These are phyloP conservation scores for Kryptolebias marmoratus DNA, from an alignment of 2,113 vertebrate species.

Conservation along the genomic window DNA sequence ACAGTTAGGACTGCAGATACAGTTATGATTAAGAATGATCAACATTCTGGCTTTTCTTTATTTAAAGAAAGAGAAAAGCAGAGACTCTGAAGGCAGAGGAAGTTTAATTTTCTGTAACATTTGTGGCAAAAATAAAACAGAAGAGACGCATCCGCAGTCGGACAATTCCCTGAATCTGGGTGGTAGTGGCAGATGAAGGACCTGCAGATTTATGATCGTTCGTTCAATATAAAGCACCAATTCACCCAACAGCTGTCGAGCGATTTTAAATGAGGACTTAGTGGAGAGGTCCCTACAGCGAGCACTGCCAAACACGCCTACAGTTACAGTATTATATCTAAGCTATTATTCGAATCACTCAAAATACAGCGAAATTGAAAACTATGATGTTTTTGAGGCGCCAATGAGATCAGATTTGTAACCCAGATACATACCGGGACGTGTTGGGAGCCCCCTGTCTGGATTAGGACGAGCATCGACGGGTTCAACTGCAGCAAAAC, in stretches of 20 bases:
- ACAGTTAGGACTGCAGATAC: too few species aligned
- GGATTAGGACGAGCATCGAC: constrained; percentile 94
- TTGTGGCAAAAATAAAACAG: too few species aligned
- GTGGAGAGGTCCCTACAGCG: not conserved
- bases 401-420: not conserved
- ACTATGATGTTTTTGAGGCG: not conserved
- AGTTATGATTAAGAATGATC: too few species aligned
- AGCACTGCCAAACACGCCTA: not conserved
- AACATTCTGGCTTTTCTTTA: too few species aligned
- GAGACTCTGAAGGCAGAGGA: too few species aligned
- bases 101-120: too few species aligned
- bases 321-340: not conserved
- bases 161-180: not conserved
- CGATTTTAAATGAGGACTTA: not conserved
- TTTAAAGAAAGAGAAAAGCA: too few species aligned
- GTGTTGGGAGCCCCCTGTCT: constrained; percentile 95
- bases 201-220: not conserved
- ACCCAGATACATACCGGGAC: constrained; percentile 84
- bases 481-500: constrained; percentile 87
- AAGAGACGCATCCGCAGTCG: not conserved
- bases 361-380: not conserved
- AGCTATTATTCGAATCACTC: not conserved
- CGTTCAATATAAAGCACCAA: not conserved
- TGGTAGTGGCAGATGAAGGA: not conserved
- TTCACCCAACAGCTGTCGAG: not conserved